These are phyloP conservation scores for Meghimatium bilineatum DNA, from an alignment of 2,888 invertebrate genomes.

Conservation along the genomic window DNA sequence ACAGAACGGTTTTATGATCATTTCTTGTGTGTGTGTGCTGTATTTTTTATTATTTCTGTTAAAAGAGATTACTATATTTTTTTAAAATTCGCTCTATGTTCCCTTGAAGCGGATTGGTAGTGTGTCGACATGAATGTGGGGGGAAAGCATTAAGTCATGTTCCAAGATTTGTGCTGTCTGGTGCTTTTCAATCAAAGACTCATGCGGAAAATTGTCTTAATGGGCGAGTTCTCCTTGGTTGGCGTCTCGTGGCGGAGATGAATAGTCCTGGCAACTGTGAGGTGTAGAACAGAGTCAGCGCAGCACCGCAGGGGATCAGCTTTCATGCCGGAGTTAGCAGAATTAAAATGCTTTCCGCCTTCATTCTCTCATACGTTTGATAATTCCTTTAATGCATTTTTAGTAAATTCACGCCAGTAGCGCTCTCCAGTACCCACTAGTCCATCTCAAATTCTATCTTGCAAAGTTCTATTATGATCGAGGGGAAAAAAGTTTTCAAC, in stretches of 20 bases:
- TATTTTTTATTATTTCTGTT: background rate
- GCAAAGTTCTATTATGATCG: background rate
- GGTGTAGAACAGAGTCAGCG: constrained; percentile 31
- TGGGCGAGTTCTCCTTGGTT: constrained; percentile 17
- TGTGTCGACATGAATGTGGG: background rate
- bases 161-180: constrained; percentile 10
- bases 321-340: constrained; percentile 20
- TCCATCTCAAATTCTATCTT: constrained; percentile 5
- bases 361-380: constrained; percentile 3
- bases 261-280: constrained; percentile 14
- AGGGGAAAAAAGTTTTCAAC: background rate
- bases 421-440: constrained; percentile 17
- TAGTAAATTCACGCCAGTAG: constrained; percentile 6
- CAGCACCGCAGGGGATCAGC: constrained; percentile 20
- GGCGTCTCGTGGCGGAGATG: constrained; percentile 25
- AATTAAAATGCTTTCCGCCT: constrained; percentile 14
- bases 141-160: background rate
- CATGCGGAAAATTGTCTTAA: constrained; percentile 35
- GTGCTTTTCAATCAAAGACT: constrained; percentile 27
- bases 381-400: constrained; percentile 32
- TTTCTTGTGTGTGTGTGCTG: background rate
- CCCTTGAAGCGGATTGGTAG: background rate
- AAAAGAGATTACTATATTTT: background rate
- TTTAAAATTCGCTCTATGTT: background rate
- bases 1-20: background rate